phyloP scores from a whole-genome alignment of 1,140 invertebrate species.

The Dreissena rostriformis region DNA sequence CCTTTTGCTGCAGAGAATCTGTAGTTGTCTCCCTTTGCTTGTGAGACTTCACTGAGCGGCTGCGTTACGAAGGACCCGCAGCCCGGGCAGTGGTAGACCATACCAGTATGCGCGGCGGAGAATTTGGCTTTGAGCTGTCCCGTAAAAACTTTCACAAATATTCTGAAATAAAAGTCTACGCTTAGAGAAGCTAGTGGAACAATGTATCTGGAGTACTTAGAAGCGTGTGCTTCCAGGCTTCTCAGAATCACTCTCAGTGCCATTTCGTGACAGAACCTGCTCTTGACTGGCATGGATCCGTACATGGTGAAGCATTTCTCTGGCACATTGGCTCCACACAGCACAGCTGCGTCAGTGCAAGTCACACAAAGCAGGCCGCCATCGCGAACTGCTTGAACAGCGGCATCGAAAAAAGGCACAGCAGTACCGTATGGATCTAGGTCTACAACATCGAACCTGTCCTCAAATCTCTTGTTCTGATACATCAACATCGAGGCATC shows the following conservation, averaged over 20 bases:
- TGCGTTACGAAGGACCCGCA: conserved; percentile 91
- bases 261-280: conserved; percentile 97
- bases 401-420: conserved; percentile 95
- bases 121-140: conserved; percentile 92
- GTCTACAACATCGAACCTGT: conserved; percentile 95
- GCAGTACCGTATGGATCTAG: conserved; percentile 99
- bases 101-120: conserved; percentile 88
- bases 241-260: conserved; percentile 96
- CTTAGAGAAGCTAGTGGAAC: conserved; percentile 95
- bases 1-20: conserved; percentile 87
- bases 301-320: conserved; percentile 98
- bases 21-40: conserved; percentile 74
- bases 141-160: conserved; percentile 93
- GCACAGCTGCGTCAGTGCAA: conserved; percentile 98
- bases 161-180: conserved; percentile 98
- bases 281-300: conserved; percentile 93
- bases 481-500: conserved; percentile 83
- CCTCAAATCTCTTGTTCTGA: conserved; percentile 85
- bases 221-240: conserved; percentile 94
- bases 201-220: conserved; percentile 95
- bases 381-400: conserved; percentile 85
- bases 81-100: conserved; percentile 93
- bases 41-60: conserved; percentile 86
- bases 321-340: conserved; percentile 94
- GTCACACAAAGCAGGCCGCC: conserved; percentile 92